phyloP scores from a whole-genome alignment of 37 sponge, comb jelly and placozoan species.

The Mnemiopsis leidyi region DNA sequence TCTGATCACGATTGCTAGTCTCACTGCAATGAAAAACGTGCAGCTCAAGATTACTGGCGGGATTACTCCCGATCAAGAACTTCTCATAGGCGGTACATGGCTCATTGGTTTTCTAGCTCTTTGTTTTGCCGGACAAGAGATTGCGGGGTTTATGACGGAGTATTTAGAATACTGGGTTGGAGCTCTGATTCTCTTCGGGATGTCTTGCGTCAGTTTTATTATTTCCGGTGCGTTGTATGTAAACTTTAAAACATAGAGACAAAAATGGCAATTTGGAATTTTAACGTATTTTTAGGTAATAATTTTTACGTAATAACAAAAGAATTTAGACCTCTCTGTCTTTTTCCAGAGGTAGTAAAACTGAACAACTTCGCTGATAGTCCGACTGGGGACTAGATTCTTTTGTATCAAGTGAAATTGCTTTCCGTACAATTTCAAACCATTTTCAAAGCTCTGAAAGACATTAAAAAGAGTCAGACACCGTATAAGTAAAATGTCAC shows the following conservation, averaged over 20 bases:
- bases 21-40: conserved; percentile 10
- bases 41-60: not conserved
- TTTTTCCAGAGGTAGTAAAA: conserved; percentile 98
- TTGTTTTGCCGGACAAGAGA: not conserved
- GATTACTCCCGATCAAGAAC: not conserved
- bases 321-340: conserved; percentile 84
- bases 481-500: too few relatives aligned
- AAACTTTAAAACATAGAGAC: not conserved
- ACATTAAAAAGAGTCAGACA: not conserved
- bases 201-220: not conserved
- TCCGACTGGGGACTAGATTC: conserved; percentile 76
- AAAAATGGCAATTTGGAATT: too few relatives aligned
- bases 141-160: not conserved
- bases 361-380: conserved; percentile 86
- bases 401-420: conserved; percentile 58
- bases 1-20: not conserved
- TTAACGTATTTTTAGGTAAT: not conserved
- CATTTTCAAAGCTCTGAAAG: conserved; percentile 27
- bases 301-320: too few relatives aligned
- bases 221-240: not conserved
- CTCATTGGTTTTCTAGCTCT: conserved; percentile 8
- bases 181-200: conserved; percentile 9
- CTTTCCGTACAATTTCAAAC: conserved; percentile 40
- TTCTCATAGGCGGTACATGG: not conserved
- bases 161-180: not conserved